Percentiles rank a stretch among this genome's conserved stretches.
phyloP scores from a whole-genome alignment of 2,797 vertebrate species.

The Sternotherus odoratus region DNA sequence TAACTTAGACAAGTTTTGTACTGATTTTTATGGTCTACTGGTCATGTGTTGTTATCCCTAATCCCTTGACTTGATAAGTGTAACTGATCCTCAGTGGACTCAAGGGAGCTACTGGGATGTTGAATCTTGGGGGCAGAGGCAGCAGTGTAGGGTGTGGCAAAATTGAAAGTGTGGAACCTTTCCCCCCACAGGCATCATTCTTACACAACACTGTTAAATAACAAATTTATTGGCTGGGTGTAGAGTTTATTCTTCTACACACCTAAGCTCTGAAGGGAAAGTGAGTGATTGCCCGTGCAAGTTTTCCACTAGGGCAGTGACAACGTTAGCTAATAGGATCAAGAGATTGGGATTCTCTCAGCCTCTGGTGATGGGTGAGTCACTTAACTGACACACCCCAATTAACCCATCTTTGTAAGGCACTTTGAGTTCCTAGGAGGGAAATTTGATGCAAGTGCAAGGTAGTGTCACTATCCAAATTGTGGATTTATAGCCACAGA shows the following conservation, averaged over 20 bases:
- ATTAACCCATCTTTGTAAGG: not conserved
- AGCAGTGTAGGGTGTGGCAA: not conserved
- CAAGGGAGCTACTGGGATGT: not conserved
- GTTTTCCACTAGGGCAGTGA: not conserved
- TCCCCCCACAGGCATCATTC: not conserved
- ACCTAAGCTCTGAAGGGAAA: not conserved
- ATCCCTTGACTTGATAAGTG: fast-evolving
- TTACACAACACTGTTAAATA: not conserved
- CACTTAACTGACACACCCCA: not conserved
- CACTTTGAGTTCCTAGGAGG: not conserved
- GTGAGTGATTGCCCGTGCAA: not conserved
- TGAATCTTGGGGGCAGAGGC: not conserved
- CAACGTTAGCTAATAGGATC: fast-evolving
- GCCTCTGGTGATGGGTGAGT: not conserved
- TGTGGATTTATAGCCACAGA: not conserved
- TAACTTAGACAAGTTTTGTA: not conserved
- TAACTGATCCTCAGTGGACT: not conserved
- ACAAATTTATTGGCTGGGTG: not conserved
- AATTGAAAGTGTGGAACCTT: not conserved
- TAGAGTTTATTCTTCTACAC: not conserved
- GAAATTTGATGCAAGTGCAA: not conserved
- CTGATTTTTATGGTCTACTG: not conserved
- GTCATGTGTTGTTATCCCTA: not conserved
- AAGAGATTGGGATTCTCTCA: not conserved
- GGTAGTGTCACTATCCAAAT: not conserved